A percentile compares a stretch with the other conserved stretches of the same genome.
Conservation (phyloP, 2,888 invertebrate genomes). For the Timandra comae region DNA sequence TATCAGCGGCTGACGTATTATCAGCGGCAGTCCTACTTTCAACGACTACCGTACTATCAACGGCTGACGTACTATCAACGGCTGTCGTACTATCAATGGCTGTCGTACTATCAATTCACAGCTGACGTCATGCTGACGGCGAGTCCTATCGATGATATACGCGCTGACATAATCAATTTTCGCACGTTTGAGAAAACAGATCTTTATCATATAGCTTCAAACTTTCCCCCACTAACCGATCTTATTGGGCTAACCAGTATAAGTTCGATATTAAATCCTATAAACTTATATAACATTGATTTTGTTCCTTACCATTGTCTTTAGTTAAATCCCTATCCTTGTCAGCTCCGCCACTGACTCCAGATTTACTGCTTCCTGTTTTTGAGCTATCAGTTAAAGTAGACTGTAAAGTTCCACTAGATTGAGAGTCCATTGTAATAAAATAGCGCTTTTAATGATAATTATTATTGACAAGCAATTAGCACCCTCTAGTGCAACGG, state of each 20-base stretch:
- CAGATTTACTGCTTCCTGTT: constrained; percentile 43
- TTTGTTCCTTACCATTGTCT: constrained; percentile 44
- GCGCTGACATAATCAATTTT: background rate
- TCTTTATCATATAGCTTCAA: background rate
- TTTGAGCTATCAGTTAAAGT: constrained; percentile 47
- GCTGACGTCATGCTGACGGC: too few species aligned
- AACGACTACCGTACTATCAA: too few species aligned
- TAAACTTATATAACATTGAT: background rate
- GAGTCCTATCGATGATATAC: too few species aligned
- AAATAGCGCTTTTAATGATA: too few species aligned
- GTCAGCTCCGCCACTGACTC: constrained; percentile 23
- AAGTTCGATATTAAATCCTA: background rate
- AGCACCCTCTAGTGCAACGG: background rate
- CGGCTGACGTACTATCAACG: too few species aligned
- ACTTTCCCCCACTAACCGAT: background rate
- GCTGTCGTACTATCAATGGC: too few species aligned
- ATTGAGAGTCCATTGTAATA: constrained; percentile 8
- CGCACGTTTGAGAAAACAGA: background rate
- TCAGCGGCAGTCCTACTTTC: too few species aligned
- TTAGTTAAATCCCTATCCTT: constrained; percentile 49
- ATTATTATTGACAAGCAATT: background rate
- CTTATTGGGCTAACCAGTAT: background rate
- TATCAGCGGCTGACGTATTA: too few species aligned
- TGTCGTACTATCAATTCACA: too few species aligned
- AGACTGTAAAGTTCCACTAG: constrained; percentile 44